phyloP scores from a whole-genome alignment of 2,888 invertebrate genomes.

The Chrysotoxum bicinctum region DNA sequence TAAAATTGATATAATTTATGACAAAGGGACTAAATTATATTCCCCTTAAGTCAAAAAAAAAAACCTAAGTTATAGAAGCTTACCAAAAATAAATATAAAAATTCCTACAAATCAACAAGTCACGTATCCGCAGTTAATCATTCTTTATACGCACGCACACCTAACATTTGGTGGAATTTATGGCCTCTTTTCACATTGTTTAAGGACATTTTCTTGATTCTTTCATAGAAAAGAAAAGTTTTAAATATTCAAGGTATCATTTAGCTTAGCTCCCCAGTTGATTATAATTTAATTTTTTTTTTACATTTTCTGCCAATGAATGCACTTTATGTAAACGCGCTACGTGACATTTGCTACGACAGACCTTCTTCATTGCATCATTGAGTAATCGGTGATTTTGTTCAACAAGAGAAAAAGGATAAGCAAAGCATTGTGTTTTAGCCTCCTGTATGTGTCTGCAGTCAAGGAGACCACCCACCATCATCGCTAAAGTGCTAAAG shows the following conservation, averaged over 20 bases:
- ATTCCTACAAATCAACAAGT: constrained; percentile 65
- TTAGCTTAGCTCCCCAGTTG: constrained; percentile 45
- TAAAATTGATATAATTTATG: constrained; percentile 25
- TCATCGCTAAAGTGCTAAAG: constrained; percentile 12
- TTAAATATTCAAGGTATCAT: constrained; percentile 48
- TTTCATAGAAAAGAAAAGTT: constrained; percentile 3
- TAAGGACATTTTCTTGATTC: constrained; percentile 2
- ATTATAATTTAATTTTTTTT: not conserved
- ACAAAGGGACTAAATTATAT: constrained; percentile 15
- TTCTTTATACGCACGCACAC: constrained; percentile 39
- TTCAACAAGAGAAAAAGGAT: constrained; percentile 43
- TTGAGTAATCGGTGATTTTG: constrained; percentile 67
- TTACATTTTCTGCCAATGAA: constrained; percentile 52
- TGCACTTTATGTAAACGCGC: constrained; percentile 47
- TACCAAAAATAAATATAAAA: not conserved
- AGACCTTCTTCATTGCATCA: constrained; percentile 56
- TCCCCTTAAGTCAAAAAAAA: not conserved
- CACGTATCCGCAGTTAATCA: constrained; percentile 69
- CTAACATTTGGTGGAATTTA: constrained; percentile 48
- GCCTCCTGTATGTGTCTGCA: constrained; percentile 46
- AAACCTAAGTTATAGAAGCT: not conserved
- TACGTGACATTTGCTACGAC: constrained; percentile 63
- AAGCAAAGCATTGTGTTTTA: constrained; percentile 29
- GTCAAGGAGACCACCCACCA: constrained; percentile 51
- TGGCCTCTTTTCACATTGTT: constrained; percentile 10